A percentile compares a stretch with the other conserved stretches of the same genome.
phyloP scores from a whole-genome alignment of 2,113 vertebrate genomes.

The Lynx canadensis region DNA sequence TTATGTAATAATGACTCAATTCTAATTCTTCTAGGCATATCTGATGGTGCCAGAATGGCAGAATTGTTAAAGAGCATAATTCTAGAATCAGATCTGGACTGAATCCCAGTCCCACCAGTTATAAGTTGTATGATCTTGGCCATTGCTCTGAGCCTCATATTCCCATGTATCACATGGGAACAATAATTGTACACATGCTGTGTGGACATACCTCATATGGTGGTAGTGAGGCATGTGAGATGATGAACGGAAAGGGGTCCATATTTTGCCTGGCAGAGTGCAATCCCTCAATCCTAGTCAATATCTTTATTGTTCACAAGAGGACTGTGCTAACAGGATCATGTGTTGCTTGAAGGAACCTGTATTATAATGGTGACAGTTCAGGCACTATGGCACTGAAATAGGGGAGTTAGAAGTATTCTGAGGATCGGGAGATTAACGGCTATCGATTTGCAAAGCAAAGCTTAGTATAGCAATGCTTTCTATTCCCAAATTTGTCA shows the following conservation, averaged over 20 bases:
- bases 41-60: not conserved
- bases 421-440: not conserved
- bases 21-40: not conserved
- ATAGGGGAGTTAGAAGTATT: not conserved
- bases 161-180: not conserved
- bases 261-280: not conserved
- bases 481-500: not conserved
- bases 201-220: no score
- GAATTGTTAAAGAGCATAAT: not conserved
- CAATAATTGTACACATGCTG: not conserved
- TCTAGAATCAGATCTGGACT: not conserved
- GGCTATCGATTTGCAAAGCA: not conserved
- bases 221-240: not conserved
- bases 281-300: not conserved
- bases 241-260: not conserved
- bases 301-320: not conserved
- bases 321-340: not conserved
- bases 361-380: not conserved
- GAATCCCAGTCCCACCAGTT: not conserved
- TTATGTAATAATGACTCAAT: not conserved
- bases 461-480: not conserved
- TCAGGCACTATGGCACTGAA: not conserved
- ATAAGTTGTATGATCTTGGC: not conserved
- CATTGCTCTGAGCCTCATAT: not conserved
- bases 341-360: not conserved